Evolutionary conservation across 2,888 invertebrate species (phyloP).

Genomic region (Pachymerium ferrugineum): DNA sequence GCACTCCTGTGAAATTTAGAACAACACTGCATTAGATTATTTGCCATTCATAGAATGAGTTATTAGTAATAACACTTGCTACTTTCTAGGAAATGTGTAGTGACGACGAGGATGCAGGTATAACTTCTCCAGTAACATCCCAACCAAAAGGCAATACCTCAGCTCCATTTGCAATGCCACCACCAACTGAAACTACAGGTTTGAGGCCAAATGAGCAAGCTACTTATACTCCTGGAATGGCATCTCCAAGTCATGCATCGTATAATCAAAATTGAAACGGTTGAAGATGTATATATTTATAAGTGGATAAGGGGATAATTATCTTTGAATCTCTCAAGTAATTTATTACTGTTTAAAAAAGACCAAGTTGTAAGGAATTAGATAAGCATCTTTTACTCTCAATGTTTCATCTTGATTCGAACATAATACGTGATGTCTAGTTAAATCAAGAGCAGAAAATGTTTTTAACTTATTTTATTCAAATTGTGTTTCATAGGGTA

Average conservation of each 20-base stretch:
- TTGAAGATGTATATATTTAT: no score
- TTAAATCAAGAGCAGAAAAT: no score
- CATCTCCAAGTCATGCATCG: slow-evolving; percentile 11
- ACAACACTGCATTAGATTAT: background rate
- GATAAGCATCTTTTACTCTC: no score
- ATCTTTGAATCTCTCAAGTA: no score
- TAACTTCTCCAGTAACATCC: slow-evolving; percentile 51
- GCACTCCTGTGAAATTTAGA: background rate
- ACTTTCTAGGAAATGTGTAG: slow-evolving; percentile 36
- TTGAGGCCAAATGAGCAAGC: slow-evolving; percentile 56
- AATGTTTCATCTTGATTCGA: no score
- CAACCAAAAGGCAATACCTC: slow-evolving; percentile 48
- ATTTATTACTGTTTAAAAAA: no score
- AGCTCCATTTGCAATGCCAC: slow-evolving; percentile 66
- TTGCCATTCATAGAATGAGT: background rate
- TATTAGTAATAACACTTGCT: background rate
- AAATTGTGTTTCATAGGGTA: no score
- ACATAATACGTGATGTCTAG: no score
- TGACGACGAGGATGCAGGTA: slow-evolving; percentile 44
- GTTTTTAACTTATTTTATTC: no score
- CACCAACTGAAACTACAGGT: slow-evolving; percentile 59
- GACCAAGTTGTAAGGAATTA: no score
- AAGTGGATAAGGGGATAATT: no score
- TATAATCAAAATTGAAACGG: slow-evolving; percentile 1
- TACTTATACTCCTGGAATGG: slow-evolving; percentile 33